Conservation (phyloP, 2,797 vertebrate species). For the Sebastes baramenuke region DNA sequence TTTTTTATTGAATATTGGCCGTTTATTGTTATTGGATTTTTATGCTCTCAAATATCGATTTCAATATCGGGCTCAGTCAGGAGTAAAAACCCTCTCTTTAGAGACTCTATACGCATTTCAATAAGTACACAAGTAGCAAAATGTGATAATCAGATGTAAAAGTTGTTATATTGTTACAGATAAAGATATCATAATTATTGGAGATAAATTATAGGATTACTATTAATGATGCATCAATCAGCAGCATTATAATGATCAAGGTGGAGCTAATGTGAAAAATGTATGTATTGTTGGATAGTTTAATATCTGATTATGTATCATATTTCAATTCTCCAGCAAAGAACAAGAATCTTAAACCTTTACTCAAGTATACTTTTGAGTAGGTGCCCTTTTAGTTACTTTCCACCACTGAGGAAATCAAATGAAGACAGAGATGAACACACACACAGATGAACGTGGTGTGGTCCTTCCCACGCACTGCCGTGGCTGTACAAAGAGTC, state of each 20-base stretch:
- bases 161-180: neutral
- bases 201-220: neutral
- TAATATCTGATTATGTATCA: neutral
- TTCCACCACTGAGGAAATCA: conserved; percentile 3
- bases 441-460: conserved; percentile 5
- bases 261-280: neutral
- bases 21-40: neutral
- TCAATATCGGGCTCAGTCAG: neutral
- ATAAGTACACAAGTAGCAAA: neutral
- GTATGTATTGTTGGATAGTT: neutral
- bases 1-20: neutral
- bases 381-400: neutral
- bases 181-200: neutral
- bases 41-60: neutral
- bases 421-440: conserved; percentile 4
- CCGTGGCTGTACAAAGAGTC: conserved; percentile 71
- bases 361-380: neutral
- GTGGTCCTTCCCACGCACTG: conserved; percentile 61
- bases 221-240: neutral
- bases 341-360: neutral
- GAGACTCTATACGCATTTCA: too few species aligned
- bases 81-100: neutral
- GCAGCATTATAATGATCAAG: neutral
- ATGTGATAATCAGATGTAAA: neutral
- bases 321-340: neutral